These are phyloP conservation scores for Shinisaurus crocodilurus DNA, from an alignment of 2,113 vertebrate species.

Conservation along the genomic window DNA sequence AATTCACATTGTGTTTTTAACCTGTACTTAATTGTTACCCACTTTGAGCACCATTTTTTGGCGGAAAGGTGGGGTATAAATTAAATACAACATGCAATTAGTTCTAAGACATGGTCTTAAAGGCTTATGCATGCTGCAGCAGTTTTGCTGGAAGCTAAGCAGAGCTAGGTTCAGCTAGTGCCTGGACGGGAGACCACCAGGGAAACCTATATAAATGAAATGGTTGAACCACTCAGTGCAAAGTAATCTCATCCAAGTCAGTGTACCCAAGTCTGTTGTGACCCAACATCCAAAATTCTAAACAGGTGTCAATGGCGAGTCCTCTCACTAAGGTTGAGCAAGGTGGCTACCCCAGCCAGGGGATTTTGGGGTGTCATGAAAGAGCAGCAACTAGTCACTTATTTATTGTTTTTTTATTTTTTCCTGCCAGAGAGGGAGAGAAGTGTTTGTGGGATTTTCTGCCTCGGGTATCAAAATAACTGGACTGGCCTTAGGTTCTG, in stretches of 20 bases:
- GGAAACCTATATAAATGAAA: background rate
- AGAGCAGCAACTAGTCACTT: background rate
- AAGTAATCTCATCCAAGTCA: background rate
- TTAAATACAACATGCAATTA: too few relatives aligned
- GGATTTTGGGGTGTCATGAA: background rate
- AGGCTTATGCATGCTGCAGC: background rate
- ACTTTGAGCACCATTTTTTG: too few relatives aligned
- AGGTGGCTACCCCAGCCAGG: background rate
- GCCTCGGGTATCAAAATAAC: background rate
- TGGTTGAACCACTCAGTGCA: background rate
- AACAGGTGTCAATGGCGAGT: background rate
- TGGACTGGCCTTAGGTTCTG: background rate
- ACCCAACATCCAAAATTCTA: background rate
- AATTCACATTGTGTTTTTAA: too few relatives aligned
- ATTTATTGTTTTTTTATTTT: background rate
- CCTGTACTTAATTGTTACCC: too few relatives aligned
- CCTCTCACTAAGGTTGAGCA: too few relatives aligned
- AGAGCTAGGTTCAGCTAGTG: background rate
- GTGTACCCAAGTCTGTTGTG: background rate
- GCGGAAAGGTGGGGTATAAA: too few relatives aligned
- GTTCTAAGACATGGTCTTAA: background rate
- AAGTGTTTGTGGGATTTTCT: background rate
- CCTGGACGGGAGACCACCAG: background rate
- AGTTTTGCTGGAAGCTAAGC: background rate
- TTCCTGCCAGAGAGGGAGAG: background rate